These are phyloP conservation scores for Autographa pulchrina DNA, from an alignment of 2,888 invertebrate genomes.

Conservation along the genomic window DNA sequence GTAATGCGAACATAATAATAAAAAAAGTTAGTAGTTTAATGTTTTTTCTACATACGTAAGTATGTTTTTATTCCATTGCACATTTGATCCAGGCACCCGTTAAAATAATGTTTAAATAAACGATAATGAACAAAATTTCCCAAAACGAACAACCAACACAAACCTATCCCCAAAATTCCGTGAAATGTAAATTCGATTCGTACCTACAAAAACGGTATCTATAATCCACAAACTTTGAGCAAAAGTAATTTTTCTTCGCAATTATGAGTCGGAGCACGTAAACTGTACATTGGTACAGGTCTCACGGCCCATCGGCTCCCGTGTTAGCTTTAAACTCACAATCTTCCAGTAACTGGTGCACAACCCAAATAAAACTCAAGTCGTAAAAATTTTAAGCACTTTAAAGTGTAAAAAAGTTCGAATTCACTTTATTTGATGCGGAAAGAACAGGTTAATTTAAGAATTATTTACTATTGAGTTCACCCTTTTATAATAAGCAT, in stretches of 20 bases:
- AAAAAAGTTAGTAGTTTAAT: too few relatives aligned
- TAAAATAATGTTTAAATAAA: neutral
- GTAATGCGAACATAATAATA: too few relatives aligned
- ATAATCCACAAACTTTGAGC: slow-evolving; percentile 33
- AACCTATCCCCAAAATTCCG: neutral
- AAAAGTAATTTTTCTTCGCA: slow-evolving; percentile 32
- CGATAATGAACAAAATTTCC: neutral
- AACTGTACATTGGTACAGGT: slow-evolving; percentile 32
- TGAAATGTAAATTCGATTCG: slow-evolving; percentile 36
- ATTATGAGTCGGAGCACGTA: slow-evolving; percentile 57
- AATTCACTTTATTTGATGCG: neutral
- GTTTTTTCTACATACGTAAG: too few relatives aligned
- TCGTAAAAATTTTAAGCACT: neutral
- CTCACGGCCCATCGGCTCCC: slow-evolving; percentile 42
- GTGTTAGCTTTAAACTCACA: slow-evolving; percentile 47
- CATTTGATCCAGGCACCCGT: too few relatives aligned
- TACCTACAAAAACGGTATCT: slow-evolving; percentile 44
- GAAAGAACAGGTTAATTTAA: neutral
- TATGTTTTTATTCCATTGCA: too few relatives aligned
- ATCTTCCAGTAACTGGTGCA: slow-evolving; percentile 39
- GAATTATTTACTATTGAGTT: neutral
- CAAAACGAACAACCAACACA: neutral
- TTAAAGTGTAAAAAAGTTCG: neutral
- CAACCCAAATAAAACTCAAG: slow-evolving; percentile 27
- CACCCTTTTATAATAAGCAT: too few relatives aligned